phyloP scores from a whole-genome alignment of 2,888 invertebrate genomes.

The Panorpa germanica region DNA sequence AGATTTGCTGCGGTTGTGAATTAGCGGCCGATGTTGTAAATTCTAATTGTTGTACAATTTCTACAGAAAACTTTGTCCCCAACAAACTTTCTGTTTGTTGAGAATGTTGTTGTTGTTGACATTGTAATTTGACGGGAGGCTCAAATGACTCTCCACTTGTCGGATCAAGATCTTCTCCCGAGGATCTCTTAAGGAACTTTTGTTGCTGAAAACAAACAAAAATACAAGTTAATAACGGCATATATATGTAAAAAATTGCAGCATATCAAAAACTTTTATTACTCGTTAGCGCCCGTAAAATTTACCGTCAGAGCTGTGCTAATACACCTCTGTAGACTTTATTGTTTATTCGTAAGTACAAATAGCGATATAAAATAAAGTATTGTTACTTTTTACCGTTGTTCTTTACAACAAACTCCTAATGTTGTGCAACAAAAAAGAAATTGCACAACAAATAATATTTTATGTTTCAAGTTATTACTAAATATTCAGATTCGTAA shows the following conservation, averaged over 20 bases:
- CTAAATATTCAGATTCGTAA: no score
- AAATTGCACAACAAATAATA: no score
- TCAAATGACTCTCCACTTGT: no score
- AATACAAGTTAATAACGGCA: constrained; percentile 8
- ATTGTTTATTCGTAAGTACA: no score
- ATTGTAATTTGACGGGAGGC: constrained; percentile 57
- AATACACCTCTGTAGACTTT: no score
- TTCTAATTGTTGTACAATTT: constrained; percentile 81
- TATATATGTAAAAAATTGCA: constrained; percentile 5
- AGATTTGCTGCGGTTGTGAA: constrained; percentile 76
- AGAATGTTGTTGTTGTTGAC: constrained; percentile 16
- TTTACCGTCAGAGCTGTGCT: constrained; percentile 62
- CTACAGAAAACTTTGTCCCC: constrained; percentile 80
- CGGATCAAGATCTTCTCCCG: constrained; percentile 43
- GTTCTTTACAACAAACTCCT: no score
- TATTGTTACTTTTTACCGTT: no score
- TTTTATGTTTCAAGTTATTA: no score
- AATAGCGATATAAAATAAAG: no score
- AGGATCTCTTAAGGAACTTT: constrained; percentile 61
- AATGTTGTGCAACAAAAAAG: no score
- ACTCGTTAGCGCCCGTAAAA: constrained; percentile 12
- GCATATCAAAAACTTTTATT: constrained; percentile 2
- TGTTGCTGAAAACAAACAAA: constrained; percentile 43
- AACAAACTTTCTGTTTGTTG: constrained; percentile 22
- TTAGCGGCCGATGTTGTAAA: constrained; percentile 77